Base-by-base conservation (phyloP, 2,888 invertebrate genomes). In the Xanthia icteritia region DNA sequence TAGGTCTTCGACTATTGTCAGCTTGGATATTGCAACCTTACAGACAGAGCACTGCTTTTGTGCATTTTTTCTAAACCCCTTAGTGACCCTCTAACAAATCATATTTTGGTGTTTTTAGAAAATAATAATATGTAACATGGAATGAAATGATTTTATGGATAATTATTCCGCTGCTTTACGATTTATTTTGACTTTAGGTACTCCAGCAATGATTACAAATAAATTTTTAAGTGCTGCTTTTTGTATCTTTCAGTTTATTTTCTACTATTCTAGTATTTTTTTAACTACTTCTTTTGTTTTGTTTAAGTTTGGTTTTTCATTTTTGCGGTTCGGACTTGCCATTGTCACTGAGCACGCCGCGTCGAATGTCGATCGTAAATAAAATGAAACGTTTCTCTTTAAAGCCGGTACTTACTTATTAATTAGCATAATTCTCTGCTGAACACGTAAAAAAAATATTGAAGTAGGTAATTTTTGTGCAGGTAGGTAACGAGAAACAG, bases 351-450 rank as follows among this genome's bases (percentile, higher is more conserved):
- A 27, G 3, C 17, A 63, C 48, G 54, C 45, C 27, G 39, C 9
- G 56, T 61, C 23, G 56, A 6, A n/a, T 17, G 11, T 31, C 15
- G 1, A n/a, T 68, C 23, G 0, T 51, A 65, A n/a, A n/a, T 58
- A 15, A 23, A 42, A 15, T 48, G 48, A 23, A 45, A 78, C 61
- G 39, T 73, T 48, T 78, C 48, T n/a, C 36, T 68, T 6, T 27
- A 31, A 54, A 60, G 17, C 17, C 67, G 15, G 13, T 8, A 31
- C 31, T 31, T 8, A 31, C 31, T 31, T 31, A 39, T 23, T 42
- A 11, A 70, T 76, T 76, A 48, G 13, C 76, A 61, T 70, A 54
- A 68, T 27, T 65, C 20, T 27, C 36, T 54, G 20, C 5, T 60
- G 27, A 58, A 36, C 15, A 58, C n/a, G 75, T 65, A 66, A 36